phyloP scores from a whole-genome alignment of 2,888 invertebrate species.

The Dendrolimus houi region DNA sequence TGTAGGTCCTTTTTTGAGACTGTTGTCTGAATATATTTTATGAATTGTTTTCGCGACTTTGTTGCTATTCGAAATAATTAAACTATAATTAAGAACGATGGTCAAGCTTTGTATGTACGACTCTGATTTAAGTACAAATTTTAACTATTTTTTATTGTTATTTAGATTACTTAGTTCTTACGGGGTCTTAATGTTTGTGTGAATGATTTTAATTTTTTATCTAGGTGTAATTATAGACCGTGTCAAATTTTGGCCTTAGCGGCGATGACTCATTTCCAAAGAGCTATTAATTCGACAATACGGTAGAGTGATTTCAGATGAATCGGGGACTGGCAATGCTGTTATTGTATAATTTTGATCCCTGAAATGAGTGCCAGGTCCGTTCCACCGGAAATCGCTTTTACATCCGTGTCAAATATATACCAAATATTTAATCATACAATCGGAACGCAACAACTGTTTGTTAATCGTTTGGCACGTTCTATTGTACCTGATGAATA shows the following conservation, averaged over 20 bases:
- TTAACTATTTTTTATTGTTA: slow-evolving; percentile 72
- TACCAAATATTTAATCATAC: slow-evolving; percentile 8
- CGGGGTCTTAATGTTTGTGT: slow-evolving; percentile 40
- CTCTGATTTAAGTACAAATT: slow-evolving; percentile 75
- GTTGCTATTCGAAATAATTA: slow-evolving; percentile 49
- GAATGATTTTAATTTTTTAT: slow-evolving; percentile 38
- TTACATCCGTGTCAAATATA: slow-evolving; percentile 2
- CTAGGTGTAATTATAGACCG: slow-evolving; percentile 47
- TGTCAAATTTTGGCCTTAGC: slow-evolving; percentile 34
- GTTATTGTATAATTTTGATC: slow-evolving; percentile 17
- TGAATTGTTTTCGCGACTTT: slow-evolving; percentile 62
- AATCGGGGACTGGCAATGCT: slow-evolving; percentile 10
- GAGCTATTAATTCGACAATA: neutral
- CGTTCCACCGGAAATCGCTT: slow-evolving; percentile 9
- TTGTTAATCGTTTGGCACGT: slow-evolving; percentile 44
- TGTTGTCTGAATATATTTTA: slow-evolving; percentile 72
- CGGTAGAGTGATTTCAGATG: slow-evolving; percentile 13
- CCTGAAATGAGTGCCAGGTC: slow-evolving; percentile 8
- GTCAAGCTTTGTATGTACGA: slow-evolving; percentile 53
- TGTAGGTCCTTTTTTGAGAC: slow-evolving; percentile 56
- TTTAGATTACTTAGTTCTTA: slow-evolving; percentile 60
- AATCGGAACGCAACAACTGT: slow-evolving; percentile 5
- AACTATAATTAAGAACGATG: slow-evolving; percentile 38
- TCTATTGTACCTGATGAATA: slow-evolving; percentile 59
- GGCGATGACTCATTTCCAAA: neutral